Conservation (phyloP, 2,797 vertebrate genomes). For the Paramormyrops hopkinsi region DNA sequence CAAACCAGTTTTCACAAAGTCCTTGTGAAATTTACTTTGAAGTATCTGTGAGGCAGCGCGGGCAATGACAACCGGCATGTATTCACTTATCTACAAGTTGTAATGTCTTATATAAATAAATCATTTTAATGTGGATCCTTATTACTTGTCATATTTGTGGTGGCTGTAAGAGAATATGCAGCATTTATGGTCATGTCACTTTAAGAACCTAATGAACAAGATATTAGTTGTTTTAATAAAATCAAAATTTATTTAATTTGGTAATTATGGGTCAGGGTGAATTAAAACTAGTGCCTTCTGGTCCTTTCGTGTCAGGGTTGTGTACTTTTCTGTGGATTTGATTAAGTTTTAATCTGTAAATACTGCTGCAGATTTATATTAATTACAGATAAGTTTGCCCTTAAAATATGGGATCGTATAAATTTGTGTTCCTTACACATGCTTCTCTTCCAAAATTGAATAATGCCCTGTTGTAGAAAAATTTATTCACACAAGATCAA, state of each 20-base stretch:
- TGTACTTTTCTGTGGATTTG: not conserved
- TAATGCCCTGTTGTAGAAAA: not conserved
- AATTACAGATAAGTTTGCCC: not conserved
- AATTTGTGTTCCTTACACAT: not conserved
- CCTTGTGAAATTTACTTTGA: not conserved
- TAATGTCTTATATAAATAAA: not conserved
- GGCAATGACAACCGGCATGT: not conserved
- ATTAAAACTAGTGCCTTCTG: not conserved
- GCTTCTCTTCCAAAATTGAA: not conserved
- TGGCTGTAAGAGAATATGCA: not conserved
- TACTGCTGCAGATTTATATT: not conserved
- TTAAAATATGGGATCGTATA: slow-evolving; percentile 8
- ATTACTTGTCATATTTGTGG: not conserved
- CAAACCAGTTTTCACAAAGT: not conserved
- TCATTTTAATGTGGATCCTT: not conserved
- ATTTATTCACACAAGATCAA: not conserved
- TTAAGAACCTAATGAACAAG: not conserved
- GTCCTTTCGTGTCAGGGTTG: not conserved
- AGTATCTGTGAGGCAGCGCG: not conserved
- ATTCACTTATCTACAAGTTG: not conserved
- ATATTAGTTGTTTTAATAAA: not conserved
- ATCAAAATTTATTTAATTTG: slow-evolving; percentile 16
- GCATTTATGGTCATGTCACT: not conserved
- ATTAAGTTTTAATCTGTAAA: slow-evolving; percentile 8
- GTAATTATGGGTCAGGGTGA: not conserved